Evolutionary conservation across 2,113 vertebrate genomes (phyloP).

Genomic region (Passerina amoena): DNA sequence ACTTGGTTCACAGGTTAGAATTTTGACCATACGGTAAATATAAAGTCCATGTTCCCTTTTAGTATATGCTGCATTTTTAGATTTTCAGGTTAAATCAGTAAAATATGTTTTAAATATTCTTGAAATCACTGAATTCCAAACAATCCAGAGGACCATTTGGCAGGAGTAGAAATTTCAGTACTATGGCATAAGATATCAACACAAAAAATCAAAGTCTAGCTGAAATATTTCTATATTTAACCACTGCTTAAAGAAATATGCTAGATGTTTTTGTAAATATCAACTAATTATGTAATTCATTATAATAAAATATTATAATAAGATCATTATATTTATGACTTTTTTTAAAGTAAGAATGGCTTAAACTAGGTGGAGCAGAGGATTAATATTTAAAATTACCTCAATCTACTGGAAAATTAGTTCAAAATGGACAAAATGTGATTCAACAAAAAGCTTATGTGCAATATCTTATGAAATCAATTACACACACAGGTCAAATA

Average conservation of each 20-base stretch:
- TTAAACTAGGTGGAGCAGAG: background rate
- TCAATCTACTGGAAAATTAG: background rate
- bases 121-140: background rate
- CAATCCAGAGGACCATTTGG: background rate
- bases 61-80: background rate
- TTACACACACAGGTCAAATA: background rate
- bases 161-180: background rate
- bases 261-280: background rate
- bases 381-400: background rate
- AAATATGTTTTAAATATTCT: background rate
- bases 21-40: background rate
- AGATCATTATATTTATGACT: background rate
- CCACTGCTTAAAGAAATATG: background rate
- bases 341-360: background rate
- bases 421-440: background rate
- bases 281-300: background rate
- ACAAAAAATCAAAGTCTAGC: background rate
- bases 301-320: too few species aligned
- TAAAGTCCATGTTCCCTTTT: background rate
- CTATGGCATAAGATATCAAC: background rate
- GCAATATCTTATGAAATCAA: background rate
- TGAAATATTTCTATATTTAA: background rate
- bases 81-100: background rate
- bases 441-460: background rate
- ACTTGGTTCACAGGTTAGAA: background rate